A percentile compares a stretch with the other conserved stretches of the same genome.
Conservation (phyloP, 2,113 vertebrate species). For the Brachirus orientalis region DNA sequence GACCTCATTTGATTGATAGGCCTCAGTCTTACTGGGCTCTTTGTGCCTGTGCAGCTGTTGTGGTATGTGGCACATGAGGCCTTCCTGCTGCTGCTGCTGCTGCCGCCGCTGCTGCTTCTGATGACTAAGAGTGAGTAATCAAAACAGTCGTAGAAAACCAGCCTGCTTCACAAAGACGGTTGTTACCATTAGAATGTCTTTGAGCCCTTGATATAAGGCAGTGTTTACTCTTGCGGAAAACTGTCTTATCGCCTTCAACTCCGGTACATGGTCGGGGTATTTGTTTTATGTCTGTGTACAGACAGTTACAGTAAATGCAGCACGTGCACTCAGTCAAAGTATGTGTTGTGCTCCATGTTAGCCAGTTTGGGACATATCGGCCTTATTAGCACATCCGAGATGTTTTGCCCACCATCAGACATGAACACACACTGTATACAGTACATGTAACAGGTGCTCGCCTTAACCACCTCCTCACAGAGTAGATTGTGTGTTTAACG, state of each 20-base stretch:
- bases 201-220: slow-evolving; percentile 48
- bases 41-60: slow-evolving; percentile 62
- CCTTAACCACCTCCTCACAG: too few relatives aligned
- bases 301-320: too few relatives aligned
- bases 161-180: slow-evolving; percentile 41
- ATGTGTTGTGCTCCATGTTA: too few relatives aligned
- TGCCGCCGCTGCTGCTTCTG: slow-evolving; percentile 40
- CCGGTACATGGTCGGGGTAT: slow-evolving; percentile 7
- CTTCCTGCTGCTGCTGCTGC: slow-evolving; percentile 39
- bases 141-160: slow-evolving; percentile 63
- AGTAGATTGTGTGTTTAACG: not conserved
- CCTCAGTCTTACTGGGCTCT: slow-evolving; percentile 62
- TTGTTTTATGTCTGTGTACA: slow-evolving; percentile 33
- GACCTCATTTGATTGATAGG: slow-evolving; percentile 73
- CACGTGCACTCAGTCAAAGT: too few relatives aligned
- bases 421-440: slow-evolving; percentile 50
- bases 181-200: slow-evolving; percentile 60
- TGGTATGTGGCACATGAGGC: slow-evolving; percentile 55
- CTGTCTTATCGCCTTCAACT: slow-evolving; percentile 3
- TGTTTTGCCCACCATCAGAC: slow-evolving; percentile 33
- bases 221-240: slow-evolving; percentile 34
- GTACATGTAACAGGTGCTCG: too few relatives aligned
- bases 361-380: too few relatives aligned
- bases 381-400: too few relatives aligned
- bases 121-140: slow-evolving; percentile 76